Evolutionary conservation across 2,888 invertebrate species (phyloP), one percentile per base, ranked within the genome.

Genomic region (Melangyna quadrimaculata): DNA sequence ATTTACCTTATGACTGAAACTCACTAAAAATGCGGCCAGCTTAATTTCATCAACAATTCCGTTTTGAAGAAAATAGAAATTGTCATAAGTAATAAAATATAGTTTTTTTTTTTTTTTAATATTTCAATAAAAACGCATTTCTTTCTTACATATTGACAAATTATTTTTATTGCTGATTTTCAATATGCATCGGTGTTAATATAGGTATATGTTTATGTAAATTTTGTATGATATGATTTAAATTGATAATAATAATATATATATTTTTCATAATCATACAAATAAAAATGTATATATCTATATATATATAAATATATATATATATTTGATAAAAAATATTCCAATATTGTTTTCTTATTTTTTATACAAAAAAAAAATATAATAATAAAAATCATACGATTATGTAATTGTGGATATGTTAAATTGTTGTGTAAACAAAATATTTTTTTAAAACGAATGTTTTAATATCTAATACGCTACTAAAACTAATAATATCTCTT

Each of bases 91-190:
- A 17, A 6, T 17, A 43, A 43, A 43, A 17, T 17, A 43, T 27
- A 27, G 3, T 3, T 27, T 27, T 6, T 27, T 27, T 4, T 8
- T 8, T 32, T 19, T 45, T 19, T n/a, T n/a, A 40, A n/a, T 40
- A 6, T 43, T 45, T 1, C n/a, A 65, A 65, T 43, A 9, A 63
- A 65, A 45, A 45, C 29, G 3, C 40, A 40, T 27, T 65, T 32
- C 9, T 32, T 19, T 65, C 45, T 24, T 32, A 55, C 84, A 80
- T 80, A 84, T 84, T 84, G 84, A 84, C 65, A 80, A 45, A 67
- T 72, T 67, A 71, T 71, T 80, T 80, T 77, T 84, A 84, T 84
- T 84, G 84, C 84, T 80, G 75, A 80, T 84, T 67, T 75, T 77
- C 80, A 84, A 80, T 79, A 79, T 84, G 80, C 40, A 48, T 72